Conservation (phyloP, 2,113 vertebrate genomes). For the Tapirus terrestris region DNA sequence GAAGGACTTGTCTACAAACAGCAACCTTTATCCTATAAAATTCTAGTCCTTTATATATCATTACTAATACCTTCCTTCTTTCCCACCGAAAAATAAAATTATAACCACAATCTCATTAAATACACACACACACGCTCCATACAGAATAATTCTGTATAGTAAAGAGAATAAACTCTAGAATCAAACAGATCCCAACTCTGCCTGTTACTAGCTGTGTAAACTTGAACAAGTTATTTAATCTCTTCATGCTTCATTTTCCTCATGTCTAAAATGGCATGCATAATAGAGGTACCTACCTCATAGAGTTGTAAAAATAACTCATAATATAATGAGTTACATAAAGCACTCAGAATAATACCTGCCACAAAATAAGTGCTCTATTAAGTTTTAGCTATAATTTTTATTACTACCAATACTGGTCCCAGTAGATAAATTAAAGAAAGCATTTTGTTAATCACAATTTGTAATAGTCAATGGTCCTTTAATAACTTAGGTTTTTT, state of each 20-base stretch:
- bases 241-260: conserved; percentile 32
- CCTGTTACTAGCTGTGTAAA: neutral
- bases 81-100: conserved; percentile 43
- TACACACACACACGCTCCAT: neutral
- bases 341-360: conserved; percentile 27
- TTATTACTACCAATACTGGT: neutral
- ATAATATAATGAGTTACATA: conserved; percentile 20
- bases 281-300: conserved; percentile 28
- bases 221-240: conserved; percentile 14
- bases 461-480: neutral
- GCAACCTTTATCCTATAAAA: conserved; percentile 39
- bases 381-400: conserved; percentile 38
- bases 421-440: neutral
- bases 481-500: neutral
- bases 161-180: neutral
- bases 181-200: neutral
- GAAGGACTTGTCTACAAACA: conserved; percentile 7
- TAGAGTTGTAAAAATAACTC: neutral
- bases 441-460: conserved; percentile 24
- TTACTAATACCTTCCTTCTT: neutral
- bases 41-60: neutral
- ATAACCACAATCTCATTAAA: conserved; percentile 41
- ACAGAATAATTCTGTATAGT: neutral
- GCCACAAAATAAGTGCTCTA: neutral
- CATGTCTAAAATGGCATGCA: neutral